phyloP scores from a whole-genome alignment of 2,113 vertebrate species.

The Mus spicilegus region DNA sequence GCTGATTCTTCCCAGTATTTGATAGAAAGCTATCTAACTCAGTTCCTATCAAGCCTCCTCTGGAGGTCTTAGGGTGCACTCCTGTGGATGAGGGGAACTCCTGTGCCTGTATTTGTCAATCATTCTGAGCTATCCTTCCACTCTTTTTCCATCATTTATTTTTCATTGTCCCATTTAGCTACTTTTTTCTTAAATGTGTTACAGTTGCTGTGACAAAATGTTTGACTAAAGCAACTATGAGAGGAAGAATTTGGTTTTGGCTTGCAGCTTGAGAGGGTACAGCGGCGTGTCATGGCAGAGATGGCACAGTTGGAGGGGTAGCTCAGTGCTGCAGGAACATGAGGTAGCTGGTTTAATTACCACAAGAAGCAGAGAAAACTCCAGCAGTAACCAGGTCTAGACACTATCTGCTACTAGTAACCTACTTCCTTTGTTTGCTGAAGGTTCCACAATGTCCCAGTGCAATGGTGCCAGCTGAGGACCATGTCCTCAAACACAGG shows the following conservation, averaged over 20 bases:
- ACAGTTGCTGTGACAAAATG: background rate
- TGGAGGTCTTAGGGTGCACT: background rate
- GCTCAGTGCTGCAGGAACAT: fast-evolving
- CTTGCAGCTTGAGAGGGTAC: background rate
- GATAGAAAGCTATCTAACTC: background rate
- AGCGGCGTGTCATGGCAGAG: too few species aligned
- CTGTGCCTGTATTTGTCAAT: background rate
- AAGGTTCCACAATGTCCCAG: background rate
- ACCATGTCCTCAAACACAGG: background rate
- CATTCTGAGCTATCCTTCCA: background rate
- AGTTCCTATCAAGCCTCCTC: background rate
- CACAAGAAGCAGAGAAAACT: background rate
- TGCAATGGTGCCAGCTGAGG: background rate
- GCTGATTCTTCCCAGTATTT: background rate
- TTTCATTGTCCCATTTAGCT: background rate
- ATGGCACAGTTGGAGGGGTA: background rate
- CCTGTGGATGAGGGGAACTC: too few species aligned
- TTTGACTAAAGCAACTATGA: background rate
- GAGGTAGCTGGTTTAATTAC: background rate
- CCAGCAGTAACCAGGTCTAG: background rate
- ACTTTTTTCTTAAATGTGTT: background rate
- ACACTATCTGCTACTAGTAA: background rate
- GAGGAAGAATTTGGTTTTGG: background rate
- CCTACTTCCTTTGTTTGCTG: background rate
- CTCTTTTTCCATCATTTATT: background rate